Evolutionary conservation across 2,888 invertebrate species (phyloP).

Genomic region (Muschampia plurimacula): DNA sequence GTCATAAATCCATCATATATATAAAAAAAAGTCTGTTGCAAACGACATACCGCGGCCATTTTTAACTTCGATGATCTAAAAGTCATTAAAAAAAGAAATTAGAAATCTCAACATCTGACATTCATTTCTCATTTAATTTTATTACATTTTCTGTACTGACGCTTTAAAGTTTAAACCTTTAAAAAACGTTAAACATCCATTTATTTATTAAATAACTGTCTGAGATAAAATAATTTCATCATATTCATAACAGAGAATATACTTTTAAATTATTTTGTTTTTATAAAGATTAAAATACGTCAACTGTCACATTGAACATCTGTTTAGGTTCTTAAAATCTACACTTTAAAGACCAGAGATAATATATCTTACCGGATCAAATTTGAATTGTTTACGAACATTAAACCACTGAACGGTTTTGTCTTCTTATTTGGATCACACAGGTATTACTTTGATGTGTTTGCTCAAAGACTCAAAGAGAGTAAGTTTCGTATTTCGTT

Average conservation of each 20-base stretch:
- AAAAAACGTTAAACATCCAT: background rate
- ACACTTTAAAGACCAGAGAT: background rate
- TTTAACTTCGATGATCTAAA: background rate
- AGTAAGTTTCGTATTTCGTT: constrained; percentile 39
- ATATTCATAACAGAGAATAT: background rate
- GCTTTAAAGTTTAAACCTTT: background rate
- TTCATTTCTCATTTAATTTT: background rate
- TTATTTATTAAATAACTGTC: background rate
- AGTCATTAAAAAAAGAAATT: background rate
- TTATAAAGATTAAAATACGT: no score
- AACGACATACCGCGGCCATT: background rate
- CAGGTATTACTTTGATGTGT: constrained; percentile 30
- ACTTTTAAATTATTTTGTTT: no score
- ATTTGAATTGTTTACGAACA: background rate
- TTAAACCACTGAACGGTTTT: background rate
- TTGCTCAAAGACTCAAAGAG: constrained; percentile 39
- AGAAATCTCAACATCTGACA: background rate
- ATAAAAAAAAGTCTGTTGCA: background rate
- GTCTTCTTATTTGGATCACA: constrained; percentile 14
- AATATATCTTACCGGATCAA: background rate
- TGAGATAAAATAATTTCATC: background rate
- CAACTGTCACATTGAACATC: background rate
- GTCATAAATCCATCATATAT: constrained; percentile 23
- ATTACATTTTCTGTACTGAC: no score
- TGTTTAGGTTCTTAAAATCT: background rate